Conservation (phyloP, 30 jellyfish, hydroid and myxozoan species). For the Aurelia aurita complex sp. Pacific region DNA sequence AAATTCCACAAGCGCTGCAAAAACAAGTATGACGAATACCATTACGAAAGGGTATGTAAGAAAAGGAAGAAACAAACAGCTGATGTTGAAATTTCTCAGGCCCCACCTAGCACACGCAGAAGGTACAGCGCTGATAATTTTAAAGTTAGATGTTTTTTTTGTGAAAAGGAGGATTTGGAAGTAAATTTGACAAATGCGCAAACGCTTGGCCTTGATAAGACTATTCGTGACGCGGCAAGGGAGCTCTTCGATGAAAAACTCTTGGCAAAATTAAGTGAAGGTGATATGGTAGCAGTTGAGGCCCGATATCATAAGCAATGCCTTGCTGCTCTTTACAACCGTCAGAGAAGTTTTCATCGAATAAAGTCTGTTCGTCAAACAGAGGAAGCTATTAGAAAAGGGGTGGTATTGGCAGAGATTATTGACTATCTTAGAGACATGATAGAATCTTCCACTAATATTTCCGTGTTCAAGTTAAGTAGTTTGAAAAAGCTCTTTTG, state of each 20-base stretch:
- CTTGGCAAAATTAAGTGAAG: constrained; percentile 1
- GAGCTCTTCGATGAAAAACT: neutral
- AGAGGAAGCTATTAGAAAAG: neutral
- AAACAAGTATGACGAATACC: constrained; percentile 18
- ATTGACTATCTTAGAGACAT: neutral
- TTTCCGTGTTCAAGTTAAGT: constrained; percentile 8
- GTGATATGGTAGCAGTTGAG: neutral
- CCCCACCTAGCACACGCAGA: constrained; percentile 28
- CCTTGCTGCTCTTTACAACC: constrained; percentile 17
- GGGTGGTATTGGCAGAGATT: constrained; percentile 10
- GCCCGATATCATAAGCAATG: constrained; percentile 9
- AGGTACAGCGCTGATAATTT: constrained; percentile 38
- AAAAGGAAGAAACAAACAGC: constrained; percentile 1
- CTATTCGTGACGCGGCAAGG: neutral
- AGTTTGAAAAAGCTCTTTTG: neutral
- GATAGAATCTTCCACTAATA: neutral
- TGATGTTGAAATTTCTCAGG: neutral
- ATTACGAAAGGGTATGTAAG: constrained; percentile 22
- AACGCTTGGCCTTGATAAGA: constrained; percentile 16
- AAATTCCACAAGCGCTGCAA: constrained; percentile 18
- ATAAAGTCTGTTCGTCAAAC: neutral
- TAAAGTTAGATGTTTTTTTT: neutral
- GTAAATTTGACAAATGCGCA: constrained; percentile 27
- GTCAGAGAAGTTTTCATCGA: constrained; percentile 2
- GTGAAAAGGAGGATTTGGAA: constrained; percentile 26